Evolutionary conservation across 2,888 invertebrate species (phyloP).

Genomic region (Caenorhabditis imperialis): DNA sequence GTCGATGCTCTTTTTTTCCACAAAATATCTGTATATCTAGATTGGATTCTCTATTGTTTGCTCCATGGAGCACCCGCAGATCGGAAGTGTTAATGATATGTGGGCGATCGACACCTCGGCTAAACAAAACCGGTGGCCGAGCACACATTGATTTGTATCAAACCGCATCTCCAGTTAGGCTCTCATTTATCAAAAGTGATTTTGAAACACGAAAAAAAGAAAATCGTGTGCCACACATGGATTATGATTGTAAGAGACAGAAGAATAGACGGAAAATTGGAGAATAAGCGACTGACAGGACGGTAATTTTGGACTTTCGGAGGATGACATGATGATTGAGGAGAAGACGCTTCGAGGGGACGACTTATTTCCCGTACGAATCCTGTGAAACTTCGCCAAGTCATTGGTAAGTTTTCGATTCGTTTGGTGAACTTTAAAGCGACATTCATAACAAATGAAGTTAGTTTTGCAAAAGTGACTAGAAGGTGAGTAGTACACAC

Average conservation of each 20-base stretch:
- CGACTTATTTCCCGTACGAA: not conserved
- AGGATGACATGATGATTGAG: conserved; percentile 48
- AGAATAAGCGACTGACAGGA: conserved; percentile 3
- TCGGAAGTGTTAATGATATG: conserved; percentile 15
- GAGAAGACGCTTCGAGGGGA: conserved; percentile 4
- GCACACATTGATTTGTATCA: too few species aligned
- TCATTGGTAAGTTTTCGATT: not conserved
- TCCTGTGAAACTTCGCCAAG: not conserved
- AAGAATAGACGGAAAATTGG: conserved; percentile 15
- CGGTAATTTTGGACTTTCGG: conserved; percentile 33
- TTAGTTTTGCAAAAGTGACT: not conserved
- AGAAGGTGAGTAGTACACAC: not conserved
- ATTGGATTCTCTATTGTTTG: too few species aligned
- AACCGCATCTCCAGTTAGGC: too few species aligned
- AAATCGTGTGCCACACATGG: conserved; percentile 14
- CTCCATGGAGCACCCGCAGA: too few species aligned
- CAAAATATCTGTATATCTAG: too few species aligned
- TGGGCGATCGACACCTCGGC: conserved; percentile 27
- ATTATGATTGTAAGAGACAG: conserved; percentile 38
- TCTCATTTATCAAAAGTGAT: conserved; percentile 11
- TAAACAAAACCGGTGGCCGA: too few species aligned
- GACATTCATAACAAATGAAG: conserved; percentile 37
- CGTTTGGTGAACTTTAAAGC: not conserved
- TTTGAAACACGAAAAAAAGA: conserved; percentile 5
- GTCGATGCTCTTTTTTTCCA: too few species aligned